Base-by-base conservation (phyloP, 2,113 vertebrate genomes). In the Varanus komodoensis region DNA sequence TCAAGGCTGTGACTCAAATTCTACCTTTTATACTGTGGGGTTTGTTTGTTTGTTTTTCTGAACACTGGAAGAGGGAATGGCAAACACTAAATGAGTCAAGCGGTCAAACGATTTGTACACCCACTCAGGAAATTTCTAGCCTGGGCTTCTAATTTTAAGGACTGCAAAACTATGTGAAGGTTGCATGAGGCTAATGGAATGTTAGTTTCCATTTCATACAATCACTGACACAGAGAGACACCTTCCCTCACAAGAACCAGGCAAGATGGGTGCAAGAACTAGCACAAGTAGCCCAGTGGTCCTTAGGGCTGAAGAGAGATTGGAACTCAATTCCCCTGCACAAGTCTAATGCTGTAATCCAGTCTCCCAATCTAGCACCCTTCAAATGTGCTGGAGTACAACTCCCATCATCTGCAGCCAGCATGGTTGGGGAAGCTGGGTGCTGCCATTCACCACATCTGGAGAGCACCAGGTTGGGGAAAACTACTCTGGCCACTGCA, bases 11-110 rank as follows among this genome's bases (percentile, higher is more conserved):
- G 38, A 34, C 89, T 90, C 88, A 90, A 87, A 95, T 94, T 94
- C 94, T 93, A 64, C 91, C 87, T 95, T 95, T 94, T 94, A 93
- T 96, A 92, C 93, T 94, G 94, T 83, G 91, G 38, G 38, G 38
- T 44, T 44, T 44, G 38, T 44, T 44, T 44, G 38, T 44, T 44
- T 44, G 38, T 44, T 44, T 44, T 86, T 80, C 86, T 90, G 83
- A 89, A 94, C 52, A 81, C 19, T 3, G 17, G 57, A 90, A 75
- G 92, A 87, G 88, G 50, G 15, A 73, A 61, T 2, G 12, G 61
- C 48, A 96, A 96, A 95, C 92, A 27, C 84, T 94, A 8, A 95
- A 85, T 93, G 92, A 93, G 93, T 94, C 85, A 88, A 93, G 77
- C 90, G 90, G 88, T 92, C 78, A 87, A 69, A 69, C 92, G 57